Conservation (phyloP, 2,888 invertebrate species). For the Trissolcus japonicus region DNA sequence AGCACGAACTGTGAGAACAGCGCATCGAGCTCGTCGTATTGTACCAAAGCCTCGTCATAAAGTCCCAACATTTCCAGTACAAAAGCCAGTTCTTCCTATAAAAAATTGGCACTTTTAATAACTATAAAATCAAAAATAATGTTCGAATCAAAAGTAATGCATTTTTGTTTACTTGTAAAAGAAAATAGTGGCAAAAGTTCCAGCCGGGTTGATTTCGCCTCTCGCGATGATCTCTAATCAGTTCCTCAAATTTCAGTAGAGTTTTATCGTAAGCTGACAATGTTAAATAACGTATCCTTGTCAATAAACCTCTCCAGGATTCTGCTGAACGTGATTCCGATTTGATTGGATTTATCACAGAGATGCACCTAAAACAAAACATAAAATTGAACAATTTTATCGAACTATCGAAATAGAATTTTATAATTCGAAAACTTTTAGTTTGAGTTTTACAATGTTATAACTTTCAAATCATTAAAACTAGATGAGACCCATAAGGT, state of each 20-base stretch:
- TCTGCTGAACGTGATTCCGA: slow-evolving; percentile 92
- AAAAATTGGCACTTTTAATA: not conserved
- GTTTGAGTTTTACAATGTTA: too few species aligned
- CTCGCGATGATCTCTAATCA: slow-evolving; percentile 92
- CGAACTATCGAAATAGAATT: too few species aligned
- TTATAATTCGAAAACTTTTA: too few species aligned
- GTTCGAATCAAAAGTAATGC: not conserved
- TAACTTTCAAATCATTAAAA: too few species aligned
- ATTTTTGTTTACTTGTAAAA: slow-evolving; percentile 83
- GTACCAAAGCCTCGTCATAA: slow-evolving; percentile 95
- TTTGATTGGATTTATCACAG: slow-evolving; percentile 93
- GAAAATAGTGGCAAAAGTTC: slow-evolving; percentile 96
- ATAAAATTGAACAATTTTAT: too few species aligned
- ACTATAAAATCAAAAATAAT: not conserved
- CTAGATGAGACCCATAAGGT: too few species aligned
- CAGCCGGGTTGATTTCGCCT: slow-evolving; percentile 92
- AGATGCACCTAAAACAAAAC: slow-evolving; percentile 83
- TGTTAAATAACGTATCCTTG: slow-evolving; percentile 88
- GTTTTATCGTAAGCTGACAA: slow-evolving; percentile 92
- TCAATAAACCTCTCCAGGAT: slow-evolving; percentile 91
- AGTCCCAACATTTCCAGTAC: slow-evolving; percentile 95
- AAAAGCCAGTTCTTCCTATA: slow-evolving; percentile 95
- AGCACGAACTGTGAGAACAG: slow-evolving; percentile 97
- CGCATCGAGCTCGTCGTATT: slow-evolving; percentile 98
- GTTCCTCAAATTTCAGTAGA: slow-evolving; percentile 90